Evolutionary conservation across 30 jellyfish, hydroid and myxozoan species (phyloP).

Genomic region (Hydra vulgaris): DNA sequence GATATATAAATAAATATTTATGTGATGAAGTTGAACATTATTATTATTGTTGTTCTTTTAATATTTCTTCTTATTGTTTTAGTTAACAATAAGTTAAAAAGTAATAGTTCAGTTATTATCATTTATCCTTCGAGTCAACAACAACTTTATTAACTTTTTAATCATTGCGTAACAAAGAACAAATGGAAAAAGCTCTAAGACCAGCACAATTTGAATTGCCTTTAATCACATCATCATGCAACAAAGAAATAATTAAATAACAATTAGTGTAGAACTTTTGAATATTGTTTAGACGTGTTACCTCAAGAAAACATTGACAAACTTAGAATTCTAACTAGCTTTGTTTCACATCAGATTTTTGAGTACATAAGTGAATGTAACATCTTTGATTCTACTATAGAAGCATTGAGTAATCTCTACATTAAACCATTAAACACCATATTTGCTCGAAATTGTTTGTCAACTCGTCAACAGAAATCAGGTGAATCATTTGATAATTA

Average conservation of each 20-base stretch:
- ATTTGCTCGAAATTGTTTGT: background rate
- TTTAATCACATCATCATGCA: background rate
- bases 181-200: background rate
- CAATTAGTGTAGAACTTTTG: background rate
- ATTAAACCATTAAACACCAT: slow-evolving; percentile 1
- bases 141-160: background rate
- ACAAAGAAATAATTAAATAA: background rate
- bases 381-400: background rate
- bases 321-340: background rate
- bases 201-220: background rate
- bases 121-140: background rate
- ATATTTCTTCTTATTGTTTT: background rate
- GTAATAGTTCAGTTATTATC: background rate
- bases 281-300: background rate
- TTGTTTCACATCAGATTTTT: background rate
- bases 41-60: background rate
- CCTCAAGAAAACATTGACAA: background rate
- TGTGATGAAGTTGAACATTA: background rate
- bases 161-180: background rate
- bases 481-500: background rate
- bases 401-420: background rate
- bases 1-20: background rate
- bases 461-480: background rate
- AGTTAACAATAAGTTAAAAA: background rate
- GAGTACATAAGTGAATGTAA: background rate